A percentile compares a stretch with the other conserved stretches of the same genome.
These are phyloP conservation scores for Acropora tenuis DNA, from an alignment of 64 coral and sea anemone genomes.

Conservation along the genomic window DNA sequence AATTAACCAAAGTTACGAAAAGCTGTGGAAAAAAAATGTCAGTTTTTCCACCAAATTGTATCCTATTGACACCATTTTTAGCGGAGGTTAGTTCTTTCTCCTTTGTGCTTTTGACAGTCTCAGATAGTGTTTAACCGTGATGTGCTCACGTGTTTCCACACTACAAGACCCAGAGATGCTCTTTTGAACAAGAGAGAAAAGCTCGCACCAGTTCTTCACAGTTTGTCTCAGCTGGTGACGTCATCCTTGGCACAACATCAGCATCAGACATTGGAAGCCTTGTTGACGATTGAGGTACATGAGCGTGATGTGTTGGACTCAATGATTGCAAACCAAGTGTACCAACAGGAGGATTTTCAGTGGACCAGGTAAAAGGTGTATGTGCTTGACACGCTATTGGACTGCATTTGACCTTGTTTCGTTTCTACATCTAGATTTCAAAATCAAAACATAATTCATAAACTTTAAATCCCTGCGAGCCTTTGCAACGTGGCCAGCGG, in stretches of 20 bases:
- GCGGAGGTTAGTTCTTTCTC: neutral
- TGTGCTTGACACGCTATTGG: no score
- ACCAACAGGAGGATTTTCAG: constrained; percentile 86
- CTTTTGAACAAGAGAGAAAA: constrained; percentile 63
- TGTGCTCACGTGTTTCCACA: constrained; percentile 77
- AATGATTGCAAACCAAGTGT: constrained; percentile 79
- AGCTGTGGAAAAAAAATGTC: neutral
- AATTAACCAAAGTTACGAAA: no score
- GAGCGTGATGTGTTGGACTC: constrained; percentile 85
- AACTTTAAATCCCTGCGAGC: no score
- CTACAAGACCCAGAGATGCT: constrained; percentile 54
- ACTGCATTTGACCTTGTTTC: no score
- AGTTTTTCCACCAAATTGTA: neutral
- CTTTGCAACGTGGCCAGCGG: no score
- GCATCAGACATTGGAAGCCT: constrained; percentile 76
- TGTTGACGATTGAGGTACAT: constrained; percentile 93
- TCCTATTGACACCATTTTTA: no score
- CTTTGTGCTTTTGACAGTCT: constrained; percentile 52
- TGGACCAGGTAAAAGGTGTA: constrained; percentile 73
- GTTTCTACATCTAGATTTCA: no score
- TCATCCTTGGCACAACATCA: constrained; percentile 60
- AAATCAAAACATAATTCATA: no score
- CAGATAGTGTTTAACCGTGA: constrained; percentile 90
- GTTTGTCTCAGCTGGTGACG: constrained; percentile 79
- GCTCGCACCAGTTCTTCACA: constrained; percentile 63